A percentile compares a stretch with the other conserved stretches of the same genome.
Evolutionary conservation across 2,113 vertebrate genomes (phyloP).

Genomic region (Scolopax mira): DNA sequence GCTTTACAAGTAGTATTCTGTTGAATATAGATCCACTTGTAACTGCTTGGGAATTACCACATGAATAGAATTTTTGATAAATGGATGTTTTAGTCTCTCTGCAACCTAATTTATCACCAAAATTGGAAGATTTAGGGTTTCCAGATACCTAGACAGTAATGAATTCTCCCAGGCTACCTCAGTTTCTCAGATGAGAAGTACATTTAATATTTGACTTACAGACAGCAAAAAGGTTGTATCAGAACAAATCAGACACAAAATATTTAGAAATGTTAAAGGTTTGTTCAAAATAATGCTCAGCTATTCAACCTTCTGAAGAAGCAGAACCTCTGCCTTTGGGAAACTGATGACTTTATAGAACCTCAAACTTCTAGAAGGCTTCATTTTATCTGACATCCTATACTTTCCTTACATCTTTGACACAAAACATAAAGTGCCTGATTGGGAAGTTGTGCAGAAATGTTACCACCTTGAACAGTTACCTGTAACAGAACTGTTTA

Average conservation of each 20-base stretch:
- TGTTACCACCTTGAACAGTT: neutral
- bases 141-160: neutral
- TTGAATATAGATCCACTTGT: neutral
- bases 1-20: neutral
- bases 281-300: constrained; percentile 5
- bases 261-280: neutral
- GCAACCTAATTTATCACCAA: constrained; percentile 5
- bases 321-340: neutral
- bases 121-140: constrained; percentile 18
- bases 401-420: neutral
- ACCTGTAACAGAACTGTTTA: neutral
- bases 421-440: neutral
- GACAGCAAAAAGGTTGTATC: neutral
- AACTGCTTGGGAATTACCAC: neutral
- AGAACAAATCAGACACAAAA: neutral
- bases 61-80: neutral
- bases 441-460: neutral
- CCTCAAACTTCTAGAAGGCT: neutral
- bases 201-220: constrained; percentile 15
- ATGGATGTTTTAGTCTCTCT: neutral
- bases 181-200: neutral
- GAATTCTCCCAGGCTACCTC: neutral
- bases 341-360: neutral
- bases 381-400: neutral
- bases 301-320: constrained; percentile 2